Base-by-base conservation (phyloP, 2,113 vertebrate genomes). In the Erythrocercus mccallii region DNA sequence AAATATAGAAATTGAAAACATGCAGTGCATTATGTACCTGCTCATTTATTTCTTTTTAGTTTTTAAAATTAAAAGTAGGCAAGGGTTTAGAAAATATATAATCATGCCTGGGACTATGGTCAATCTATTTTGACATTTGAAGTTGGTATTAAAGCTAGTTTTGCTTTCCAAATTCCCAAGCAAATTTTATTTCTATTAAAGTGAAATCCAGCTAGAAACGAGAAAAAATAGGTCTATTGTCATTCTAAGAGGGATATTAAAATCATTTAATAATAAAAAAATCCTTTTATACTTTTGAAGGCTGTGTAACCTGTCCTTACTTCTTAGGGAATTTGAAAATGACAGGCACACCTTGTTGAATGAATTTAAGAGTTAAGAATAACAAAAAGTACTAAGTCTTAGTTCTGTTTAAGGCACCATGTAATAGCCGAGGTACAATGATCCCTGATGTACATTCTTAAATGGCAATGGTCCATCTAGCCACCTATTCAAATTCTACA, bases 381-480 rank as follows among this genome's bases (percentile, higher is more conserved):
- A 98, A 98, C 97, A 97, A 96, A 97, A 98, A 97, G 94, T 97
- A 97, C 96, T 98, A 97, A 98, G 95, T 97, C 98, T 98, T 98
- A 98, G 98, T 98, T 98, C 98, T 98, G 96, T 98, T 98, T 98
- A 98, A 98, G 98, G 98, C 98, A 98, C 98, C 98, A 98, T 98
- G 98, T 98, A 98, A 98, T 98, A 98, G 98, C 98, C 98, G 98
- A 98, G 98, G 98, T 98, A 98, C 98, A 96, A 97, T 98, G 98
- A 98, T 98, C 98, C 98, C 98, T 98, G 98, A 98, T 98, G 98
- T 98, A 98, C 98, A 98, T 98, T 98, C 98, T 98, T 98, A 98
- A 98, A 98, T 97, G 98, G 98, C 98, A 98, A 98, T 98, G 98
- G 93, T 98, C 97, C 97, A 96, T 98, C 97, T 98, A 97, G 98